These are phyloP conservation scores for Dasysyrphus tricinctus DNA, from an alignment of 2,888 invertebrate genomes.

Conservation along the genomic window DNA sequence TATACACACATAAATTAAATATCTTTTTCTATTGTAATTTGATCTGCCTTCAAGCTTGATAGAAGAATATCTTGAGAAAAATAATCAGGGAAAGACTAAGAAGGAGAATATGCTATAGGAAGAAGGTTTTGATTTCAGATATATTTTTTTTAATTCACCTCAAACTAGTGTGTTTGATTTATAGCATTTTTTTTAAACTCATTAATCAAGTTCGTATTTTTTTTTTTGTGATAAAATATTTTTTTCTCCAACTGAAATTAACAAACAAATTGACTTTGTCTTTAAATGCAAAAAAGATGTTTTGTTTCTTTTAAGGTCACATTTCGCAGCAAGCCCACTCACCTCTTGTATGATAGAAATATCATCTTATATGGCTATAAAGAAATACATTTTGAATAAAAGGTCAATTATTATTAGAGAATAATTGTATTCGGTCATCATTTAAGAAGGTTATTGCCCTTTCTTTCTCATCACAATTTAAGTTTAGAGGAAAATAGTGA, in stretches of 20 bases:
- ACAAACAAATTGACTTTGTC: neutral
- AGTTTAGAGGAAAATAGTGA: neutral
- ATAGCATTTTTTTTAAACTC: neutral
- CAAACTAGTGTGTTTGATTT: slow-evolving; percentile 15
- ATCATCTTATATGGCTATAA: neutral
- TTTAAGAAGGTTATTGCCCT: slow-evolving; percentile 8
- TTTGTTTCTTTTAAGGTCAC: neutral
- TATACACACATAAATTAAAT: slow-evolving; percentile 26
- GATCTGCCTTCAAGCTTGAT: slow-evolving; percentile 28
- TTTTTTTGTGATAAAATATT: too few relatives aligned
- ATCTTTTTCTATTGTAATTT: slow-evolving; percentile 18
- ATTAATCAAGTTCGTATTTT: slow-evolving; percentile 38
- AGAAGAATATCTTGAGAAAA: slow-evolving; percentile 1
- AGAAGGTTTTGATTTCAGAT: slow-evolving; percentile 10
- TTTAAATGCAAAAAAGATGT: slow-evolving; percentile 17
- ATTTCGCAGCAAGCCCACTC: slow-evolving; percentile 6
- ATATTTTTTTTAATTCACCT: neutral
- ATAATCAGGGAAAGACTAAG: neutral
- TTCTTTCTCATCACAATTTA: neutral
- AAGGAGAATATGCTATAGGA: neutral
- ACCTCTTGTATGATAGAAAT: neutral
- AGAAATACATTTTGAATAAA: slow-evolving; percentile 8
- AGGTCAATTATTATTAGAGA: neutral
- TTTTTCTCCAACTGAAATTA: neutral
- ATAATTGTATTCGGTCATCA: slow-evolving; percentile 2